A percentile compares a stretch with the other conserved stretches of the same genome.
Evolutionary conservation across 2,888 invertebrate species (phyloP).

Genomic region (Euzophera pinguis): DNA sequence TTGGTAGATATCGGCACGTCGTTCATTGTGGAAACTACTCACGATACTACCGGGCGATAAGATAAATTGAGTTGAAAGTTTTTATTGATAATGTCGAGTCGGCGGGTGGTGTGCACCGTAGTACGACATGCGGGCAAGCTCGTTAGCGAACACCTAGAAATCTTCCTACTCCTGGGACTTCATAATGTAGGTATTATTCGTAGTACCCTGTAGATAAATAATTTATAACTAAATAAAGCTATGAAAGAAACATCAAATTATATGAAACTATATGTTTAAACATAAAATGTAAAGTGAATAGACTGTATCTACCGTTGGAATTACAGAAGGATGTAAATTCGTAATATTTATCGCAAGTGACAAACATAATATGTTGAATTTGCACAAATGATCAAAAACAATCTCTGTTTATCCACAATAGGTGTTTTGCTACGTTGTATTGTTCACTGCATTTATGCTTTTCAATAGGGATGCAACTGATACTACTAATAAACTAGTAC

Average conservation of each 20-base stretch:
- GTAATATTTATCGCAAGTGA: constrained; percentile 18
- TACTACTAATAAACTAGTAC: not conserved
- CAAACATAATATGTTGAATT: constrained; percentile 24
- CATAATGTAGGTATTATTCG: too few relatives aligned
- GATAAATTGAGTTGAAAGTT: constrained; percentile 72
- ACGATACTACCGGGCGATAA: constrained; percentile 73
- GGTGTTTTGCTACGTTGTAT: not conserved
- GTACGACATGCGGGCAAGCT: constrained; percentile 27
- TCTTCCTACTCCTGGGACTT: not conserved
- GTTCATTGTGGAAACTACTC: constrained; percentile 77
- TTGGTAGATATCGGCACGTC: constrained; percentile 76
- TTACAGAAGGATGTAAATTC: constrained; percentile 19
- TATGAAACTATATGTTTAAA: not conserved
- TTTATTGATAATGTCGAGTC: constrained; percentile 65
- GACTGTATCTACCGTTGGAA: constrained; percentile 18
- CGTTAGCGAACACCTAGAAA: constrained; percentile 24
- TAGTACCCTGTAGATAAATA: not conserved
- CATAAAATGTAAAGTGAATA: constrained; percentile 15
- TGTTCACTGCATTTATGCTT: not conserved
- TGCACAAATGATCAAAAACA: constrained; percentile 24
- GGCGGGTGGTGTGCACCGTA: constrained; percentile 50
- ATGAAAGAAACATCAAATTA: not conserved
- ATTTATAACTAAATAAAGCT: not conserved
- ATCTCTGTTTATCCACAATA: constrained; percentile 13
- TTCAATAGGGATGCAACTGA: not conserved